Evolutionary conservation across 2,888 invertebrate genomes (phyloP).

Genomic region (Teinopalpus imperialis): DNA sequence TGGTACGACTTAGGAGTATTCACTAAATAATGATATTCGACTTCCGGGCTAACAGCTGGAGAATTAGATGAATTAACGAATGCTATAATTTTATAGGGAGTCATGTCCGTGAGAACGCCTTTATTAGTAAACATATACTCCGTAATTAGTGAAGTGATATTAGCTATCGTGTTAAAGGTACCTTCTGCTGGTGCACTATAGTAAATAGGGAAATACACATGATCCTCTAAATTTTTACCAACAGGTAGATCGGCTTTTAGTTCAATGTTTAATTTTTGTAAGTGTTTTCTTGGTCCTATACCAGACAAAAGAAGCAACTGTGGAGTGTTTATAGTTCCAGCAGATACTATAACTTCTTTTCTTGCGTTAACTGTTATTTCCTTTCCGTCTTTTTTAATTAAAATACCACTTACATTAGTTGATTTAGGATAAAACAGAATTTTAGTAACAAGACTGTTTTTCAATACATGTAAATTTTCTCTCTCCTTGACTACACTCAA

Average conservation of each 20-base stretch:
- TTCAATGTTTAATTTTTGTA: slow-evolving; percentile 40
- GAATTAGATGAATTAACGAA: slow-evolving; percentile 55
- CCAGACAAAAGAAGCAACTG: slow-evolving; percentile 49
- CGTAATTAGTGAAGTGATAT: slow-evolving; percentile 48
- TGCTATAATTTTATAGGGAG: slow-evolving; percentile 51
- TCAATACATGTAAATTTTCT: slow-evolving; percentile 39
- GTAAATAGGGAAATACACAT: slow-evolving; percentile 45
- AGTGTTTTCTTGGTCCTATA: slow-evolving; percentile 42
- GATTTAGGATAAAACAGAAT: slow-evolving; percentile 36
- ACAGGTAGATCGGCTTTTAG: slow-evolving; percentile 44
- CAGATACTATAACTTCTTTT: slow-evolving; percentile 44
- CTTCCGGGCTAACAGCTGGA: slow-evolving; percentile 46
- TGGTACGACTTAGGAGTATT: slow-evolving; percentile 44
- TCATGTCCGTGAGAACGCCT: slow-evolving; percentile 70
- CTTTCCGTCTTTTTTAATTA: slow-evolving; percentile 37
- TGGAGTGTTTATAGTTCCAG: slow-evolving; percentile 44
- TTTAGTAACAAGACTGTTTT: slow-evolving; percentile 39
- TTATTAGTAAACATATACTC: slow-evolving; percentile 69
- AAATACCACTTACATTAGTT: slow-evolving; percentile 37
- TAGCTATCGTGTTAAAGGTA: slow-evolving; percentile 40
- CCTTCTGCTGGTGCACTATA: slow-evolving; percentile 50
- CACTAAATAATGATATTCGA: slow-evolving; percentile 52
- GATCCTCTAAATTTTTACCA: slow-evolving; percentile 47
- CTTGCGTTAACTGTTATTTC: slow-evolving; percentile 34
- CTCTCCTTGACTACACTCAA: slow-evolving; percentile 37